Evolutionary conservation across 2,797 vertebrate genomes (phyloP).

Genomic region (Bovichtus diacanthus): DNA sequence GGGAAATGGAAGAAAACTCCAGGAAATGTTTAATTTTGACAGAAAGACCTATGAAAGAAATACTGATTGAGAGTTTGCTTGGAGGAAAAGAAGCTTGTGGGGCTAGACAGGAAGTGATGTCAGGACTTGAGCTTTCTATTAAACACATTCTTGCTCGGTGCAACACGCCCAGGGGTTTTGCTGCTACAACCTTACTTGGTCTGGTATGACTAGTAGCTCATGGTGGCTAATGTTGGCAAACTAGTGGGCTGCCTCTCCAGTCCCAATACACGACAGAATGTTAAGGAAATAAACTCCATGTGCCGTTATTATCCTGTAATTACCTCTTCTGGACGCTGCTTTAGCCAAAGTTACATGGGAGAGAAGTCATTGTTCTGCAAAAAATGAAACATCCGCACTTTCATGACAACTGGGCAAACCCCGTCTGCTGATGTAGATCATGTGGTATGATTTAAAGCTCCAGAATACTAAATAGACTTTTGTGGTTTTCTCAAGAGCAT

Average conservation of each 20-base stretch:
- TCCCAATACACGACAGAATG: too few species aligned
- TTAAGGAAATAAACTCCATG: background rate
- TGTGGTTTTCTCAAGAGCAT: background rate
- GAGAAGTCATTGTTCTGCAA: background rate
- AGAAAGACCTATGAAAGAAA: background rate
- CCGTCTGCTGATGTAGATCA: background rate
- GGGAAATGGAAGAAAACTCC: background rate
- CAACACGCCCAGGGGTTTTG: background rate
- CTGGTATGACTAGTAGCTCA: too few species aligned
- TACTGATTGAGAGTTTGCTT: background rate
- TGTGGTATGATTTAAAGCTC: background rate
- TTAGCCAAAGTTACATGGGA: constrained; percentile 1
- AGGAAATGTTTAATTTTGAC: background rate
- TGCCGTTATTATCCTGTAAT: constrained; percentile 5
- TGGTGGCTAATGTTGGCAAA: too few species aligned
- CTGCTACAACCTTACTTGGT: too few species aligned
- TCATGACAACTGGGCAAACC: background rate
- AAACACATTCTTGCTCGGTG: background rate
- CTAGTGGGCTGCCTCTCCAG: too few species aligned
- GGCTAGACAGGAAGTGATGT: too few species aligned
- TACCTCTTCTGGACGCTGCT: constrained; percentile 6
- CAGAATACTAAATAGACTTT: background rate
- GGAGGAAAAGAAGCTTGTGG: too few species aligned
- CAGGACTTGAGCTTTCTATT: too few species aligned
- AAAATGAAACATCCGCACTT: background rate